phyloP scores from a whole-genome alignment of 1,140 invertebrate genomes.

The Colletes gigas region DNA sequence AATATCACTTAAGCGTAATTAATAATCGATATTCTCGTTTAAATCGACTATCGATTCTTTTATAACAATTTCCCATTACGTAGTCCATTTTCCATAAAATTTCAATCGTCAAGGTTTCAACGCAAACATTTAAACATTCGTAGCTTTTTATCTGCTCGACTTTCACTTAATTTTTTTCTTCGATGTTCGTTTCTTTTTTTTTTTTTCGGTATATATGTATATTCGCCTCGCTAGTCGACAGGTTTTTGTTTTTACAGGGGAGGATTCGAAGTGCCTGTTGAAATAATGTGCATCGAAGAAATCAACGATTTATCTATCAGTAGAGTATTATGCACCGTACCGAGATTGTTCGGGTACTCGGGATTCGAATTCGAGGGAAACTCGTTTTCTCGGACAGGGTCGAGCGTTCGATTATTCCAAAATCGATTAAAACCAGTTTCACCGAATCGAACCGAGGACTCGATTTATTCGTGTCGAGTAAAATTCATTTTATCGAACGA shows the following conservation, averaged over 20 bases:
- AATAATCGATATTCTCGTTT: slow-evolving; percentile 8
- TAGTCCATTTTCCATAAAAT: neutral
- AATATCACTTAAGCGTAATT: slow-evolving; percentile 13
- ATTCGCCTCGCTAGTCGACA: neutral
- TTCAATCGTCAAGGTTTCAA: neutral
- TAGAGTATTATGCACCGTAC: neutral
- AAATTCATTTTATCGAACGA: neutral
- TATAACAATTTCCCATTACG: slow-evolving; percentile 3
- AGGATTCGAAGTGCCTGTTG: neutral
- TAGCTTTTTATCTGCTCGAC: neutral
- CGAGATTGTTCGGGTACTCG: neutral
- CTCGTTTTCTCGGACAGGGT: neutral
- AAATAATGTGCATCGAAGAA: neutral
- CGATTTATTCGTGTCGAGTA: slow-evolving; percentile 1
- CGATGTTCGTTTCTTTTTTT: slow-evolving; percentile 19
- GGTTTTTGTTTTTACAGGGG: neutral
- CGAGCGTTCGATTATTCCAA: neutral
- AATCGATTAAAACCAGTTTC: neutral
- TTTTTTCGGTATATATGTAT: neutral
- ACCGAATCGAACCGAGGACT: too few species aligned
- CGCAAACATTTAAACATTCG: neutral
- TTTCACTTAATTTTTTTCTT: neutral
- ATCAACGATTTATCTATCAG: neutral
- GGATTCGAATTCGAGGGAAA: neutral
- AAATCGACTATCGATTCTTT: slow-evolving; percentile 15